Evolutionary conservation across 2,113 vertebrate genomes (phyloP), one percentile per base, ranked within the genome.

Genomic region (Zosterops pallidus): DNA sequence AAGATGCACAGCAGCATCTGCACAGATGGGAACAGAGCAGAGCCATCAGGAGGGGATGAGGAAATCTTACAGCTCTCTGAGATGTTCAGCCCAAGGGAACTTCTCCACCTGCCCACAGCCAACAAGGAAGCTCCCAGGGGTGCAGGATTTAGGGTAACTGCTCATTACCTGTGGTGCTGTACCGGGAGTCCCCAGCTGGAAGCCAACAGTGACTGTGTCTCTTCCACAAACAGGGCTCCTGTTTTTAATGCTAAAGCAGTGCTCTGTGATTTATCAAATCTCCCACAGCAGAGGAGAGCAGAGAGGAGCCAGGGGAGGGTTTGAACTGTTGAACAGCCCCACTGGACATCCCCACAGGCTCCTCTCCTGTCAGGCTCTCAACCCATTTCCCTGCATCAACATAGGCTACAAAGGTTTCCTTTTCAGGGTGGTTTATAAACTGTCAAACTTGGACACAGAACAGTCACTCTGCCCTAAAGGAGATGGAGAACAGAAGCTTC

Each of bases 371-470:
- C 80, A 31, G 52, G 16, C 39, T 77, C 68, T 41, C 62, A 67
- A 44, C 14, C 18, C 85, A 52, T 13, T 26, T 68, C 82, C 41
- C 56, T 33, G 1, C 64, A 70, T 35, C 71, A 41, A 7, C 0
- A 0, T 24, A 12, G 55, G 11, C 55, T 52, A 86, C 88, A 94
- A 92, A 95, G 79, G 41, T 64, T 92, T 93, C 83, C 93, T 95
- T 88, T 92, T 91, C 93, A 88, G 70, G 78, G 93, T 65, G 72
- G 65, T 65, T 93, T 84, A 77, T 28, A 55, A 96, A 33, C 88
- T 89, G 93, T 95, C 94, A 94, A 13, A 77, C 20, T 16, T 44
- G 56, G 94, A 96, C 46, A 93, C 31, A 90, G 11, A 15, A 35
- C 94, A 97, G 96, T 68, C 83, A 71, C 59, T 72, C 95, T 82